These are phyloP conservation scores for Pilophorus perplexus DNA, from an alignment of 2,888 invertebrate genomes.

Conservation along the genomic window DNA sequence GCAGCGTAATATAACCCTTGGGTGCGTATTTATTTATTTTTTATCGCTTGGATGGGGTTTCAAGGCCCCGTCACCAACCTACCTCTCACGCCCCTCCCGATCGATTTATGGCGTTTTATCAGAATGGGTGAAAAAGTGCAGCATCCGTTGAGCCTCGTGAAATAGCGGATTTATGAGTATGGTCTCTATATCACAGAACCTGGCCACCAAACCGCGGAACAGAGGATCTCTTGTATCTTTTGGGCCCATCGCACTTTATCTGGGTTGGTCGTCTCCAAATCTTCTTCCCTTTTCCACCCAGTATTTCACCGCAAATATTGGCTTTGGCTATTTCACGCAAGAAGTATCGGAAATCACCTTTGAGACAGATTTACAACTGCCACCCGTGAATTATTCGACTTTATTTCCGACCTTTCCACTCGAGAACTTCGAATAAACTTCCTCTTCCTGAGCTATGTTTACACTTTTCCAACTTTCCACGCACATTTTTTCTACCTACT, in stretches of 20 bases:
- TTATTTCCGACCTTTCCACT: slow-evolving; percentile 12
- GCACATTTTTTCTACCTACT: too few relatives aligned
- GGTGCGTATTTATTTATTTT: slow-evolving; percentile 13
- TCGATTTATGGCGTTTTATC: slow-evolving; percentile 19
- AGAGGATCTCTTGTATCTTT: slow-evolving; percentile 16
- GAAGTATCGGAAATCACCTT: slow-evolving; percentile 27
- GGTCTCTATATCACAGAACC: slow-evolving; percentile 1
- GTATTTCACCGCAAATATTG: slow-evolving; percentile 2
- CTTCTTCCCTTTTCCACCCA: slow-evolving; percentile 12
- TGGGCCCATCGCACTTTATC: neutral
- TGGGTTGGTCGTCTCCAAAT: neutral
- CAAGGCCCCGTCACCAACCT: slow-evolving; percentile 4
- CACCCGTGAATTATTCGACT: slow-evolving; percentile 27
- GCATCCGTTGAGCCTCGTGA: slow-evolving; percentile 13
- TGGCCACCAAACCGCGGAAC: neutral
- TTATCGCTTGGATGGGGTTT: slow-evolving; percentile 6
- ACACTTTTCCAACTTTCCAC: too few relatives aligned
- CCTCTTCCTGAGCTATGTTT: neutral
- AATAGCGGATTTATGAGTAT: slow-evolving; percentile 12
- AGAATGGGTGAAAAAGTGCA: slow-evolving; percentile 9
- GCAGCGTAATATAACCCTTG: too few relatives aligned
- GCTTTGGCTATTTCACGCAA: slow-evolving; percentile 1
- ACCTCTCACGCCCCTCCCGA: neutral
- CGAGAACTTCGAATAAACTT: slow-evolving; percentile 25
- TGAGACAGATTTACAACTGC: slow-evolving; percentile 22